A percentile compares a stretch with the other conserved stretches of the same genome.
phyloP scores from a whole-genome alignment of 2,888 invertebrate species.

The Nymphalis urticae region DNA sequence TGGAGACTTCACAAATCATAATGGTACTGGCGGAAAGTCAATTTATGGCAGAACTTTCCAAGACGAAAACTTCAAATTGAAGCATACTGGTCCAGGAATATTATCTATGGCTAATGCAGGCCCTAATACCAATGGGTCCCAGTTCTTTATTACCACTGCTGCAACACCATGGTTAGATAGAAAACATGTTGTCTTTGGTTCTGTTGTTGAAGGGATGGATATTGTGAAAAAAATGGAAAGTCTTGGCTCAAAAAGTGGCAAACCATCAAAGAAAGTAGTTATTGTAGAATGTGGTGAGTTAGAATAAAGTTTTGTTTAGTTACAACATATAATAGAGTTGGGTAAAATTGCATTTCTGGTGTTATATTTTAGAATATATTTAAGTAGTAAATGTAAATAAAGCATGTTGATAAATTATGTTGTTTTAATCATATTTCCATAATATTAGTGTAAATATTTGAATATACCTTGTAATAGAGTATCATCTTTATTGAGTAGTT shows the following conservation, averaged over 20 bases:
- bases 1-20: conserved; percentile 95
- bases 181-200: conserved; percentile 97
- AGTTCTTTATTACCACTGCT: conserved; percentile 97
- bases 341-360: conserved; percentile 1
- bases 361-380: background rate
- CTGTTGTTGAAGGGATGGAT: conserved; percentile 95
- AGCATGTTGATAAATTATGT: background rate
- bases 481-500: background rate
- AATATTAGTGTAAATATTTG: background rate
- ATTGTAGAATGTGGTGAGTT: conserved; percentile 93
- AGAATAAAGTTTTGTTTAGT: conserved; percentile 44
- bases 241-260: conserved; percentile 91
- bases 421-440: conserved; percentile 2
- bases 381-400: conserved; percentile 5
- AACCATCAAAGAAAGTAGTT: conserved; percentile 90
- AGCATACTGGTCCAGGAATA: conserved; percentile 93
- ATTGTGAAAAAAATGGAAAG: conserved; percentile 93
- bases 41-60: conserved; percentile 96
- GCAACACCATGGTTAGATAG: conserved; percentile 97
- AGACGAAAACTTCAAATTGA: conserved; percentile 97
- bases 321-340: conserved; percentile 29
- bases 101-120: conserved; percentile 98
- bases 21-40: conserved; percentile 96
- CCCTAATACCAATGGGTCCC: conserved; percentile 97
- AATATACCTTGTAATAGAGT: background rate